Conservation (phyloP, 2,888 invertebrate species). For the Philhelius pedissequus region DNA sequence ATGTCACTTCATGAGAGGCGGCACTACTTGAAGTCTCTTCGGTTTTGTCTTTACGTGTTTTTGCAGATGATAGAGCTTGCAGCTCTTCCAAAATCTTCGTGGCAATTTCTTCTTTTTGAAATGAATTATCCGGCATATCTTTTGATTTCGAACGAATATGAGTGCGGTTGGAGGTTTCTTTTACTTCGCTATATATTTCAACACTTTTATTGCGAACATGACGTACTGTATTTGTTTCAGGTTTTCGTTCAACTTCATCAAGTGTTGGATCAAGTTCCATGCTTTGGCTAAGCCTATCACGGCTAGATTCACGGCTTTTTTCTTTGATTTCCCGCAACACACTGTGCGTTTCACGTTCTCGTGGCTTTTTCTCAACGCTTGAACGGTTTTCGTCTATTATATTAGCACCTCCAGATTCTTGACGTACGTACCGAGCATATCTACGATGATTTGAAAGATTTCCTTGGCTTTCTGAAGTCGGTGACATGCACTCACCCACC, state of each 20-base stretch:
- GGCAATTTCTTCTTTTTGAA: conserved; percentile 75
- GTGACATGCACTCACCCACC: conserved; percentile 48
- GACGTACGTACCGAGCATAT: conserved; percentile 86
- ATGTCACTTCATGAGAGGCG: conserved; percentile 45
- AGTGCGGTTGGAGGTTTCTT: conserved; percentile 16
- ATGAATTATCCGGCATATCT: conserved; percentile 43
- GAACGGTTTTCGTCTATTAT: conserved; percentile 85
- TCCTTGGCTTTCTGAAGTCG: conserved; percentile 69
- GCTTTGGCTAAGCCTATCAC: conserved; percentile 75
- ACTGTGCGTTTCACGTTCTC: conserved; percentile 85
- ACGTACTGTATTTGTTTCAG: conserved; percentile 70
- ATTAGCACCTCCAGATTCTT: conserved; percentile 86
- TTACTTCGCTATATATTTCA: conserved; percentile 72
- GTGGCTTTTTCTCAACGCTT: conserved; percentile 81
- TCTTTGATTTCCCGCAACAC: conserved; percentile 85
- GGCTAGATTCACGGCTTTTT: conserved; percentile 79
- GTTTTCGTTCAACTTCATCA: conserved; percentile 11
- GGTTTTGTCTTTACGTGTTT: conserved; percentile 71
- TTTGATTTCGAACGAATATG: conserved; percentile 45
- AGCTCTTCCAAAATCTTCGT: conserved; percentile 77
- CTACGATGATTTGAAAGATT: conserved; percentile 81
- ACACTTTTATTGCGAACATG: conserved; percentile 77
- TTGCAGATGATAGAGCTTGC: conserved; percentile 75
- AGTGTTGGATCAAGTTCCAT: conserved; percentile 71
- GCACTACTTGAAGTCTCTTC: conserved; percentile 56